Evolutionary conservation across 2,888 invertebrate genomes (phyloP), one percentile per base, ranked within the genome.

Genomic region (Drosophila yooni): DNA sequence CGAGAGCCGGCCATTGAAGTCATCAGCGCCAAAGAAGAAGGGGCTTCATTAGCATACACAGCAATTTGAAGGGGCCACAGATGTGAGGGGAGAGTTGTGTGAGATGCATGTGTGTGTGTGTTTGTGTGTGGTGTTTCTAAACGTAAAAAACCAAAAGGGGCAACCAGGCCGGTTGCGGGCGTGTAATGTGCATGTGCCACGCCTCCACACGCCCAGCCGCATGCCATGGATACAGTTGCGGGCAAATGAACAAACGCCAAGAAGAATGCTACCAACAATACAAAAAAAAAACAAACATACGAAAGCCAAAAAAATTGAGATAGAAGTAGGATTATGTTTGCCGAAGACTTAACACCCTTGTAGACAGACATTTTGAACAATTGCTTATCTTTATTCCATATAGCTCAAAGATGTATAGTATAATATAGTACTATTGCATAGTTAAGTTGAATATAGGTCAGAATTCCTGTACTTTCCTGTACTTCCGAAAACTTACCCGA

Each of bases 21-120:
- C 50, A 51, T 27, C 60, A 69, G 76, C 66, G 70, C 71, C 70
- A 82, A 88, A 84, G 90, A 88, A 89, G 87, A 85, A 89, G 87
- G 82, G 89, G 91, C 85, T 89, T 85, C 85, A 85, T 85, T 85
- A 85, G 85, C 85, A 85, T 85, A 90, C 83, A 83, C 69, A 78
- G 69, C 46, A 51, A 56, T 57, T 38, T 29, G 33, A 43, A 43
- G 11, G 21, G 11, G 11, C 11, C 43, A 21, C 2, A 8, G 21
- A 25, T 46, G 25, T 15, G 46, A 15, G 46, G 15, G 15, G 21
- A 67, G 63, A 56, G 13, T 13, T 7, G 27, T 38, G 38, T 27
- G n/a, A 13, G 36, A 25, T 15, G 38, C 21, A 21, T 15, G 53
- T 43, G 18, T 25, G 15, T 48, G 13, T 40, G 33, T 48, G 54